Evolutionary conservation across 2,797 vertebrate species (phyloP).

Genomic region (Tenualosa ilisha): DNA sequence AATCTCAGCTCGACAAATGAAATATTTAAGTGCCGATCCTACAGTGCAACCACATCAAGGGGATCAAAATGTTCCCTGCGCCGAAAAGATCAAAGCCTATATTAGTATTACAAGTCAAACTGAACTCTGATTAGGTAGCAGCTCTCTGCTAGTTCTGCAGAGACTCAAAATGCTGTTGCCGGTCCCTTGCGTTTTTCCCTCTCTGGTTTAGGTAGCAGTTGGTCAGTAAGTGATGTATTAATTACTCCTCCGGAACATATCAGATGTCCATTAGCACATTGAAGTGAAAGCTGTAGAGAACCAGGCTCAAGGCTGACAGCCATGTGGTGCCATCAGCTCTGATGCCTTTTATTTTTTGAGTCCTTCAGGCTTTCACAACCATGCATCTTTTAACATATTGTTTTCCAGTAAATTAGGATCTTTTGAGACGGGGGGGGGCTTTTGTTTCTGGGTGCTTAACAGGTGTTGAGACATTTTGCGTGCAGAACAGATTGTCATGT

Average conservation of each 20-base stretch:
- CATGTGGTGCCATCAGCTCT: neutral
- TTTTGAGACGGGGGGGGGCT: conserved; percentile 22
- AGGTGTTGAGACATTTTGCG: conserved; percentile 37
- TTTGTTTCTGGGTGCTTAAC: conserved; percentile 27
- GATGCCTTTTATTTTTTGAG: neutral
- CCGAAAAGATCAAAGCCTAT: conserved; percentile 60
- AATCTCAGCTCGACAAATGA: conserved; percentile 46
- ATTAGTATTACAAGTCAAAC: conserved; percentile 53
- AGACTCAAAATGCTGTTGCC: conserved; percentile 21
- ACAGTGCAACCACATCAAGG: conserved; percentile 46
- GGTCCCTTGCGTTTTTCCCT: conserved; percentile 7
- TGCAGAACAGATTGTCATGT: conserved; percentile 38
- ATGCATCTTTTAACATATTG: conserved; percentile 39
- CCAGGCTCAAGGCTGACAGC: neutral
- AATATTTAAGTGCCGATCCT: conserved; percentile 66
- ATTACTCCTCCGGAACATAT: conserved; percentile 30
- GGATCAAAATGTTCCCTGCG: conserved; percentile 34
- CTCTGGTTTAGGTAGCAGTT: conserved; percentile 40
- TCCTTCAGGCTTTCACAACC: conserved; percentile 37
- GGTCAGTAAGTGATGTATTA: conserved; percentile 45
- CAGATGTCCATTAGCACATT: conserved; percentile 28
- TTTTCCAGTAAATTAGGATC: conserved; percentile 31
- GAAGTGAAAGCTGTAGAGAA: neutral
- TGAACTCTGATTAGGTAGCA: conserved; percentile 46
- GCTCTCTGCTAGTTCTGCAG: conserved; percentile 28